Base-by-base conservation (phyloP, 2,113 vertebrate genomes). In the Malurus elegans region DNA sequence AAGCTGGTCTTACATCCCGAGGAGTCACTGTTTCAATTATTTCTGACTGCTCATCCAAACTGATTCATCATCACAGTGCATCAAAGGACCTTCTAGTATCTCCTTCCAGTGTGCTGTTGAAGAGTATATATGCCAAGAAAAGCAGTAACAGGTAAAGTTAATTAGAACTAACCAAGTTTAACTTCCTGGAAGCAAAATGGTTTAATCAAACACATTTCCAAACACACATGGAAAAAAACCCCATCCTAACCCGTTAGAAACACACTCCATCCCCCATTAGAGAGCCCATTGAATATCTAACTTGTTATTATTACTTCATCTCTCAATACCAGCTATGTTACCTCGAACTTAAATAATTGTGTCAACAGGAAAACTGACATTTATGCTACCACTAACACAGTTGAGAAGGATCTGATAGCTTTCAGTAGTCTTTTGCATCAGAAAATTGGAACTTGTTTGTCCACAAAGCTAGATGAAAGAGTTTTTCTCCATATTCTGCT, bases 221-320 rank as follows among this genome's bases (percentile, higher is more conserved):
- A 91, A 86, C 0, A 4, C 4, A 16, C 32, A 58, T 9, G 11
- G 47, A 34, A 58, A 79, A 66, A 69, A 2, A 0, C 1, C 23
- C 19, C 5, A 48, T 28, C 40, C 65, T 83, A 61, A 62, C 29
- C 28, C 20, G 18, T 47, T 31, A 94, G 53, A 88, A 90, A 79
- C 6, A 44, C 23, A 31, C 54, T 29, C 12, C 15, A 47, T 2
- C 6, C 7, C 7, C 12, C 23, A 40, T 65, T 38, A 0, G 0
- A 87, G 26, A 80, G 23, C 44, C 69, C 10, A 50, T 0, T 50
- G 20, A 25, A 6, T 79, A 79, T 23, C 14, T 78, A 15, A 64
- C 19, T 29, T 38, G 17, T 67, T 80, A 87, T 6, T 31, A 11
- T 76, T 69, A 86, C 51, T 69, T 78, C 18, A 54, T 44, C 32